These are phyloP conservation scores for Zeus faber DNA, from an alignment of 2,113 vertebrate species.

Conservation along the genomic window DNA sequence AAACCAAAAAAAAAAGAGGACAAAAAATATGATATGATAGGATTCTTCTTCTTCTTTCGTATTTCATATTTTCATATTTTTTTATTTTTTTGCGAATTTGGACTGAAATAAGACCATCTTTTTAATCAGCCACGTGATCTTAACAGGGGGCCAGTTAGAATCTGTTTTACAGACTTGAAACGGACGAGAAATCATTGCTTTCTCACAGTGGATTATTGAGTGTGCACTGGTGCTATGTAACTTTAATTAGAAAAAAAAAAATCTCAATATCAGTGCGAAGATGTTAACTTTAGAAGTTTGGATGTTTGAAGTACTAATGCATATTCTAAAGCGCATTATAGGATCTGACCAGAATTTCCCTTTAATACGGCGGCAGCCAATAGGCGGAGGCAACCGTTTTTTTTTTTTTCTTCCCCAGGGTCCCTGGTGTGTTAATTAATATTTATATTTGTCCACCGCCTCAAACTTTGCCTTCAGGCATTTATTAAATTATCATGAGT, in stretches of 20 bases:
- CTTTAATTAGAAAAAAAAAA: conserved; percentile 41
- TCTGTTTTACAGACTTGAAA: no score
- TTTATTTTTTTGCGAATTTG: no score
- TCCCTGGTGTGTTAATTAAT: conserved; percentile 81
- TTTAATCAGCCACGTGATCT: no score
- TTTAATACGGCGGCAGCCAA: conserved; percentile 67
- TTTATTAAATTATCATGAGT: conserved; percentile 78
- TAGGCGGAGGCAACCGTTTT: conserved; percentile 65
- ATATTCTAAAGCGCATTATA: conserved; percentile 68
- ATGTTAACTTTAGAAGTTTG: conserved; percentile 60
- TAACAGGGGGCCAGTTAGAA: no score
- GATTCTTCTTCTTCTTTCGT: no score
- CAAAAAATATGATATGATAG: no score
- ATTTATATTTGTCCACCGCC: conserved; percentile 81
- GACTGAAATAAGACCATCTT: no score
- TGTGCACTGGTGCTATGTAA: conserved; percentile 29
- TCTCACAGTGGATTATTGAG: conserved; percentile 21
- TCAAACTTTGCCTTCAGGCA: conserved; percentile 78
- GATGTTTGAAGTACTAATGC: conserved; percentile 71
- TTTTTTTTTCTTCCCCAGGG: conserved; percentile 60
- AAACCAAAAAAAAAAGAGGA: no score
- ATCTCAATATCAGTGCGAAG: conserved; percentile 42
- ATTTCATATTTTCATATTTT: no score
- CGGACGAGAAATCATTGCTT: conserved; percentile 1
- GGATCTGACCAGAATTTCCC: conserved; percentile 61